These are phyloP conservation scores for Lepidostoma basale DNA, from an alignment of 1,140 invertebrate genomes.

Conservation along the genomic window DNA sequence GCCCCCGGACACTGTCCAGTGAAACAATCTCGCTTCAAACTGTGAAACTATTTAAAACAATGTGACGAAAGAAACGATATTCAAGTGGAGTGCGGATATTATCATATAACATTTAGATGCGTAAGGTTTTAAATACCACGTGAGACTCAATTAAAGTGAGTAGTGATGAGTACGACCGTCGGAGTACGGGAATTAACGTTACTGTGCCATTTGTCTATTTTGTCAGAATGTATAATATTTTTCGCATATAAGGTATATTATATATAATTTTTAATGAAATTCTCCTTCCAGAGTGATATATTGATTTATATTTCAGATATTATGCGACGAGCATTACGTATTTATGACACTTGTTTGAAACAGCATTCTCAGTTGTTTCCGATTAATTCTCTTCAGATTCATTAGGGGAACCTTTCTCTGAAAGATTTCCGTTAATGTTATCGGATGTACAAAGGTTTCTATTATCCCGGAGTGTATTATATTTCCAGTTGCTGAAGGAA, in stretches of 20 bases:
- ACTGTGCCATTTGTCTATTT: conserved; percentile 24
- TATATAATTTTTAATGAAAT: conserved; percentile 13
- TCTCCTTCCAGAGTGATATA: neutral
- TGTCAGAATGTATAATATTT: conserved; percentile 14
- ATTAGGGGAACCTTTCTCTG: too few species aligned
- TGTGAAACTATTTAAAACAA: conserved; percentile 16
- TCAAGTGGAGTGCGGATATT: conserved; percentile 15
- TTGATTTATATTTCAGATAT: too few species aligned
- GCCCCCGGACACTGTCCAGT: conserved; percentile 26
- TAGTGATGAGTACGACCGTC: conserved; percentile 2
- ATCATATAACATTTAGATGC: neutral
- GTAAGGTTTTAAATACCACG: neutral
- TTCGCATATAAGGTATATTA: conserved; percentile 12
- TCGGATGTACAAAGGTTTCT: too few species aligned
- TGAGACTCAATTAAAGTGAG: conserved; percentile 6
- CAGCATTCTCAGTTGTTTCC: too few species aligned
- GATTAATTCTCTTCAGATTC: too few species aligned
- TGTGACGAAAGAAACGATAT: neutral
- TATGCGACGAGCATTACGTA: too few species aligned
- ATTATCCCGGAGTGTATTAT: too few species aligned
- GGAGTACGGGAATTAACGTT: neutral
- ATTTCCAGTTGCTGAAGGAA: too few species aligned
- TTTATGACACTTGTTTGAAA: too few species aligned
- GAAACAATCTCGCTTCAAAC: conserved; percentile 4
- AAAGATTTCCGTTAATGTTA: too few species aligned